Conservation (phyloP, 2,888 invertebrate species). For the Desoria tigrina region DNA sequence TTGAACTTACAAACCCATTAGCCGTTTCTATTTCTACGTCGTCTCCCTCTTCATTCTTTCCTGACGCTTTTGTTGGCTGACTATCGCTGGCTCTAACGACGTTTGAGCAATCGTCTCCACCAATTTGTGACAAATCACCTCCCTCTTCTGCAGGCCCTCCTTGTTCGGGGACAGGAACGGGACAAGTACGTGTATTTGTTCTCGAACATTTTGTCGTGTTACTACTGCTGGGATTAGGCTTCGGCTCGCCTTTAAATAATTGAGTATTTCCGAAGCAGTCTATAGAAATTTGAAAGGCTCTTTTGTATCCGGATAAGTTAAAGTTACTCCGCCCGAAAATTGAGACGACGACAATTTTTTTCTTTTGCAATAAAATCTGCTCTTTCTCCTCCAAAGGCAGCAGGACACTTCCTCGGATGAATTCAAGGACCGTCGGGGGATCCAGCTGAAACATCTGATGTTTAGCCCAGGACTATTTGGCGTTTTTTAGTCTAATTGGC, state of each 20-base stretch:
- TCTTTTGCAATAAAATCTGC: not conserved
- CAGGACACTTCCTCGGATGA: not conserved
- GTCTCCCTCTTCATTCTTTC: not conserved
- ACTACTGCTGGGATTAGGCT: no score
- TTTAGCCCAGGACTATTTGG: no score
- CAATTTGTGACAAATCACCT: not conserved
- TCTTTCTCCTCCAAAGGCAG: constrained; percentile 1
- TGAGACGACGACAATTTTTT: constrained; percentile 66
- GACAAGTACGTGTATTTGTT: not conserved
- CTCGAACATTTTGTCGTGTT: not conserved
- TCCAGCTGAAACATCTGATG: constrained; percentile 1
- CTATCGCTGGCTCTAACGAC: not conserved
- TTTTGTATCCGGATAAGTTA: constrained; percentile 33
- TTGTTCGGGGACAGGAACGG: not conserved
- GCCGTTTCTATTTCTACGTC: constrained; percentile 10
- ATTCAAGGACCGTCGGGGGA: constrained; percentile 10
- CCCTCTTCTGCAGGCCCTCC: not conserved
- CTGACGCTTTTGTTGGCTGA: not conserved
- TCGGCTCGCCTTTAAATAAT: constrained; percentile 6
- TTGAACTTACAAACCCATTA: constrained; percentile 18
- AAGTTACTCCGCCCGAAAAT: constrained; percentile 62
- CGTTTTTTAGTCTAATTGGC: no score
- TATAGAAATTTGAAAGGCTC: constrained; percentile 46
- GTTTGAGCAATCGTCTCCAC: not conserved
- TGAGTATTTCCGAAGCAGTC: constrained; percentile 45